Evolutionary conservation across 2,113 vertebrate genomes (phyloP), one percentile per base, ranked within the genome.

Genomic region (Sarotherodon lohbergeri): DNA sequence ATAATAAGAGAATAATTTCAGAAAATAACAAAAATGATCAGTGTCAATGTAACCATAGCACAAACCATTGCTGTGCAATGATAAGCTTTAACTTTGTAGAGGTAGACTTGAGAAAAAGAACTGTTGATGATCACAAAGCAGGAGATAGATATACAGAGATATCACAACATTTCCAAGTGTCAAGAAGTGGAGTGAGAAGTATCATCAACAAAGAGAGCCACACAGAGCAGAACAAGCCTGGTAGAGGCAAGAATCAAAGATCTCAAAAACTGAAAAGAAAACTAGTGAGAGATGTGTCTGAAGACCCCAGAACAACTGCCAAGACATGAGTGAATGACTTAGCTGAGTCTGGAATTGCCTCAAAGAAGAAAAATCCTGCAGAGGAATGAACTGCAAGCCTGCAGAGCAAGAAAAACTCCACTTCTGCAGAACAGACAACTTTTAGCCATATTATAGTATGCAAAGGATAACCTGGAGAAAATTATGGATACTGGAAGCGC

Each of bases 131-230:
- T 61, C 27, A 32, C 57, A 61, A 17, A 61, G 14, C 57, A 61
- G 57, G 57, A 0, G 11, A 68, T 41, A 36, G 63, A 22, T 41
- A 14, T 68, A 22, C 36, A 41, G 0, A 41, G 0, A 41, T 68
- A 41, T 68, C 63, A 68, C 63, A 39, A 39, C 17, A 10, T 68
- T 68, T 68, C 36, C 11, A 41, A 2, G 63, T 41, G 36, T 68
- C 63, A 68, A 68, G 63, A 68, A 41, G n/a, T 9, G 19, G 19
- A 68, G 63, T 41, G 36, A 68, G 34, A 68, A 41, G 19, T 1
- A 68, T 68, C 63, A 68, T 41, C 36, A 41, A 68, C 36, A 68
- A 68, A 68, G 63, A 14, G 4, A 22, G 34, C 63, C 63, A 68
- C 11, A 0, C 19, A 68, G 36, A 41, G 9, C 7, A 68, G 1